Evolutionary conservation across 2,797 vertebrate species (phyloP), one percentile per base, ranked within the genome.

Genomic region (Enteromius paludinosus): DNA sequence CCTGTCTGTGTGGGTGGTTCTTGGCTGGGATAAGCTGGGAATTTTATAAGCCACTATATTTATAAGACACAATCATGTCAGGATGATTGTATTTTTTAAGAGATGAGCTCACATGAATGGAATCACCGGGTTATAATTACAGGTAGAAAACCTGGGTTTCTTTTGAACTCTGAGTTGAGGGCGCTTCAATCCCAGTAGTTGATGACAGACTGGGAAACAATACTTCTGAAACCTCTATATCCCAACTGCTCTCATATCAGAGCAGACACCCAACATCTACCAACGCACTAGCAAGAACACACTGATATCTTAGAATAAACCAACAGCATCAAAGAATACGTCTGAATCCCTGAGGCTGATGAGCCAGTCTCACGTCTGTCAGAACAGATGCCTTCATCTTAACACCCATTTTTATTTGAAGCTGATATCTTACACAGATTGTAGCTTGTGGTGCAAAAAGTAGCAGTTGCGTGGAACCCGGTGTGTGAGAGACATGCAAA

Each of bases 351-450:
- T 5, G 30, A 61, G 23, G 69, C 69, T 81, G 79, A 81, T 73
- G 30, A 72, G 69, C 43, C 14, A 73, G 70, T 35, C 33, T 65
- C 33, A 54, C 59, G 18, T 73, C 79, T 74, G 69, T 74, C 79
- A 74, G 70, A 81, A 52, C 79, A 81, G 79, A 81, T 74, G 79
- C 70, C 61, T 81, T 75, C 54, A 73, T 81, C 61, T 74, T 17
- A 66, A 66, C 59, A 82, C 45, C 59, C 11, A 20, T 52, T 64
- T 56, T 82, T 66, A 28, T 66, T 65, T 74, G 23, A 82, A 74
- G 61, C 30, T 66, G 59, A 66, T 65, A 35, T 65, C 30, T 82
- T 74, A 41, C 14, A 79, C 47, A 54, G 30, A 65, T 74, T 74
- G 28, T 73, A 5, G 59, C 41, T 28, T 15, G 38, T 54, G 45